phyloP scores from a whole-genome alignment of 2,888 invertebrate species.

The Drosophila nigricruria region DNA sequence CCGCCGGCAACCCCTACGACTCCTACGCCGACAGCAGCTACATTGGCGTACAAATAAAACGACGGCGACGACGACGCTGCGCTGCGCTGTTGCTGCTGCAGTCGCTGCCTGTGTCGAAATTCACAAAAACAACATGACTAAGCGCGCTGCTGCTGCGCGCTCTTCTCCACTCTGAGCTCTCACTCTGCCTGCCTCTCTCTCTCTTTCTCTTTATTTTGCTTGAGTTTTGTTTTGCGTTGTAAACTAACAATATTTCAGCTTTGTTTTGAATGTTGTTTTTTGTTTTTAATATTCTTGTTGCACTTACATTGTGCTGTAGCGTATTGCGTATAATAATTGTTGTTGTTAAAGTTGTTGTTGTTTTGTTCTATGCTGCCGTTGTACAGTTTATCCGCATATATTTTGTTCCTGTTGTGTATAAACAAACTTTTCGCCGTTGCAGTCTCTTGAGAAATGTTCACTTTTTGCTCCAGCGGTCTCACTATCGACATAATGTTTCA shows the following conservation, averaged over 20 bases:
- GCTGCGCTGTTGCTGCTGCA: slow-evolving; percentile 25
- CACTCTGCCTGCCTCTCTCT: slow-evolving; percentile 7
- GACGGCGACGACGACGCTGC: slow-evolving; percentile 1
- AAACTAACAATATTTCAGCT: slow-evolving; percentile 43
- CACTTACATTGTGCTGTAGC: slow-evolving; percentile 61
- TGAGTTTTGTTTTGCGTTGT: slow-evolving; percentile 48
- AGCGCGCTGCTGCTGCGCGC: slow-evolving; percentile 56
- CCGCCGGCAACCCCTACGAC: slow-evolving; percentile 73
- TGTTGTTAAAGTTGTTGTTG: slow-evolving; percentile 22
- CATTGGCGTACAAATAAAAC: slow-evolving; percentile 41
- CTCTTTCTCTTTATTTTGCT: slow-evolving; percentile 27
- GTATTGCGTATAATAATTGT: slow-evolving; percentile 38
- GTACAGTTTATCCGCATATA: slow-evolving; percentile 52
- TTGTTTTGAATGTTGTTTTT: slow-evolving; percentile 9
- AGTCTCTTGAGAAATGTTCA: slow-evolving; percentile 81
- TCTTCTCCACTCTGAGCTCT: slow-evolving; percentile 20
- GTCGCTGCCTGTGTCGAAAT: slow-evolving; percentile 59
- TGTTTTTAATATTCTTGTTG: slow-evolving; percentile 10
- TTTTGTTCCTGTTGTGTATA: slow-evolving; percentile 38
- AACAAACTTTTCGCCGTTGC: slow-evolving; percentile 60
- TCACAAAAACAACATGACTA: slow-evolving; percentile 77
- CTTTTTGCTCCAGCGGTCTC: slow-evolving; percentile 81
- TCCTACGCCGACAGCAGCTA: slow-evolving; percentile 56
- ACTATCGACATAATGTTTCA: slow-evolving; percentile 83
- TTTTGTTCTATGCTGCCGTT: slow-evolving; percentile 26